phyloP scores from a whole-genome alignment of 1,140 invertebrate genomes.

The Zaprionus vittiger region DNA sequence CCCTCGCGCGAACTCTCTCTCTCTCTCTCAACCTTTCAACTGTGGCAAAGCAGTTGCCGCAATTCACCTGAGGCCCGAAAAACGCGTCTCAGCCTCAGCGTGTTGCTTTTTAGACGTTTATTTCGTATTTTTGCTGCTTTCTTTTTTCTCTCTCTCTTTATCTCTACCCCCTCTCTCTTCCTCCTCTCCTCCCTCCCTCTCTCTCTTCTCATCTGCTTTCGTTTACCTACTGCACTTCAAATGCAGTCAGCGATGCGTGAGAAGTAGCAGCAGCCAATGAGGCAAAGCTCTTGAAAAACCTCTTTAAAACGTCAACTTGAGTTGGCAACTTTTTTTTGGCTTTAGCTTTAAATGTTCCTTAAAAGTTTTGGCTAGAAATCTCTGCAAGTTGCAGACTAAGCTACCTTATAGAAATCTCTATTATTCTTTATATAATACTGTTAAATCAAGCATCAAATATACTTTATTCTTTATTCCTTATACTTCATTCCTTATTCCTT shows the following conservation, averaged over 20 bases:
- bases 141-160: slow-evolving; percentile 18
- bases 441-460: neutral
- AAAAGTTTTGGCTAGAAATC: neutral
- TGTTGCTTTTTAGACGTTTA: slow-evolving; percentile 6
- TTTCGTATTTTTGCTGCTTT: slow-evolving; percentile 9
- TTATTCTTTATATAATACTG: neutral
- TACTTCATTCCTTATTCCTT: neutral
- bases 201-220: slow-evolving; percentile 21
- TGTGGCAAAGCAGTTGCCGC: slow-evolving; percentile 1
- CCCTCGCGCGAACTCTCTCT: slow-evolving; percentile 18
- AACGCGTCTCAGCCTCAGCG: slow-evolving; percentile 2
- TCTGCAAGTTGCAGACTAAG: too few relatives aligned
- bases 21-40: neutral
- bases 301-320: slow-evolving; percentile 21
- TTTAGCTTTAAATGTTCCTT: neutral
- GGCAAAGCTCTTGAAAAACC: slow-evolving; percentile 4
- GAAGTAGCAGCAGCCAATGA: slow-evolving; percentile 31
- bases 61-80: slow-evolving; percentile 28
- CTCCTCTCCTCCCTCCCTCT: slow-evolving; percentile 27
- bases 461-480: neutral
- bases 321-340: slow-evolving; percentile 3
- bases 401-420: neutral
- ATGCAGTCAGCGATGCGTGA: slow-evolving; percentile 64
- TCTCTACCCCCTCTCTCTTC: slow-evolving; percentile 7
- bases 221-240: slow-evolving; percentile 77